A percentile compares a stretch with the other conserved stretches of the same genome.
phyloP scores from a whole-genome alignment of 2,888 invertebrate genomes.

The Drosophila mulleri region DNA sequence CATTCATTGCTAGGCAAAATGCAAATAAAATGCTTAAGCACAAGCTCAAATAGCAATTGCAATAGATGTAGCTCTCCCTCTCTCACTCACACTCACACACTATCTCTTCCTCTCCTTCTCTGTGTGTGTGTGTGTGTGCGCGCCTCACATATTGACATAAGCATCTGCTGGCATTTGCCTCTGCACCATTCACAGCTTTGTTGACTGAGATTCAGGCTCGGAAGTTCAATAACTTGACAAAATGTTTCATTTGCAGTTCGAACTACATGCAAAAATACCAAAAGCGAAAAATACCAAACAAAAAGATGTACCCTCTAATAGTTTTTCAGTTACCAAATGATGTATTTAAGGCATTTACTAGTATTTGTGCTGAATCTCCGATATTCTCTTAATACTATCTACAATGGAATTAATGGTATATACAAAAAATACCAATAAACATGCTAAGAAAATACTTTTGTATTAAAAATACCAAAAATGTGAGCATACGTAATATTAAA shows the following conservation, averaged over 20 bases:
- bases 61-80: constrained; percentile 16
- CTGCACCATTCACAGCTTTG: constrained; percentile 33
- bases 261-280: constrained; percentile 5
- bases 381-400: no score
- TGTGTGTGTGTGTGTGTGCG: not conserved
- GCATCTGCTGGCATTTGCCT: constrained; percentile 44
- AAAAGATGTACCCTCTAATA: not conserved
- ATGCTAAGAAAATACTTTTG: no score
- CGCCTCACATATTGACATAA: constrained; percentile 47
- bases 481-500: no score
- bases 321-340: not conserved
- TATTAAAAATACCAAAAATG: no score
- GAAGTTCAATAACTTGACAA: constrained; percentile 43
- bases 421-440: no score
- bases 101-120: not conserved
- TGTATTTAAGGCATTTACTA: not conserved
- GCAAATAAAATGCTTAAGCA: constrained; percentile 65
- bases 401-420: no score
- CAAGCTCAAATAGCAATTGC: constrained; percentile 57
- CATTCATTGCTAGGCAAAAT: constrained; percentile 70
- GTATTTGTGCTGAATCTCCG: not conserved
- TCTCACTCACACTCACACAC: not conserved
- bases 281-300: not conserved
- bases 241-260: constrained; percentile 19
- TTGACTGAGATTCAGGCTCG: constrained; percentile 35